Base-by-base conservation (phyloP, 2,113 vertebrate species). In the Xyliphius kryptos region DNA sequence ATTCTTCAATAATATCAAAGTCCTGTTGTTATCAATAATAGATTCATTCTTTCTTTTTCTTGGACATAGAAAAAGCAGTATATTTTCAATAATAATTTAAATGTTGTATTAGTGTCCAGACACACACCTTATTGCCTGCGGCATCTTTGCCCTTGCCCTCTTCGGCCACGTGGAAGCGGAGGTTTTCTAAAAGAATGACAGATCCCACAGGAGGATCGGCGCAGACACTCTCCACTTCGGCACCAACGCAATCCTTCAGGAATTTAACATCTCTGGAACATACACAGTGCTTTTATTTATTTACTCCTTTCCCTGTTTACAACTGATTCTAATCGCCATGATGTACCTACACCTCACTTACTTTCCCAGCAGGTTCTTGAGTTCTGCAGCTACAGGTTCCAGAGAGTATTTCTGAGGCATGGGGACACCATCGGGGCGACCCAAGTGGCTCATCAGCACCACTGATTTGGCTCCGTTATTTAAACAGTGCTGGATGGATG, bases 101-200 rank as follows among this genome's bases (percentile, higher is more conserved):
- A n/a, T n/a, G n/a, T n/a, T n/a, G n/a, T n/a, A n/a, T n/a, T n/a
- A n/a, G n/a, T n/a, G n/a, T n/a, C n/a, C n/a, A n/a, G 20, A 2
- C 37, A 51, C 73, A 76, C 68, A 93, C 96, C 93, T 99, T 99
- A 82, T 97, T 99, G 22, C 96, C 96, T 22, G 94, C 83, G 32
- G 91, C 81, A 69, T 98, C 96, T 69, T 97, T 97, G 70, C 96
- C 96, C 68, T 99, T 99, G 12, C 96, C 96, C 72, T 99, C 96
- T 76, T 99, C 96, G 2, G 92, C 94, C 9, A 99, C 90, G 0
- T 99, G 95, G 84, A 99, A 99, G 57, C 96, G 86, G 60, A 99
- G 92, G 79, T 99, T 99, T 81, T 99, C 96, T 47, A 99, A 85
- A 63, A 98, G 86, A 79, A 99, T 91, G 75, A 99, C 75, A 0